Conservation (phyloP, 2,113 vertebrate species). For the Onychostruthus taczanowskii region DNA sequence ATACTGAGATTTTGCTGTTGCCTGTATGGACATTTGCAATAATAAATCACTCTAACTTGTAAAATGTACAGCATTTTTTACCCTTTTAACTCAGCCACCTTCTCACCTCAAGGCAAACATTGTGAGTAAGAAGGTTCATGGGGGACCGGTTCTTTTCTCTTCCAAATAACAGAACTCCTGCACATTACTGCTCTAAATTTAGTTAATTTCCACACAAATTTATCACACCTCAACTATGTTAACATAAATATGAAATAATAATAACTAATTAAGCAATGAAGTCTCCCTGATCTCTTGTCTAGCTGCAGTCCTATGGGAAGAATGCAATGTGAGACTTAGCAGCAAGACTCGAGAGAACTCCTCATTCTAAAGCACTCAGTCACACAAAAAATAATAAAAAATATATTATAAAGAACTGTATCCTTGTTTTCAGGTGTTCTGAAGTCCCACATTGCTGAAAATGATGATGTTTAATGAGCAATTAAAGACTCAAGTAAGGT, state of each 20-base stretch:
- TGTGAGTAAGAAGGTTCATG: background rate
- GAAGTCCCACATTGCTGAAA: background rate
- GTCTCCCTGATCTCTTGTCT: background rate
- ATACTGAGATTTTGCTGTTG: background rate
- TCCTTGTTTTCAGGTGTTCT: background rate
- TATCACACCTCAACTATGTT: background rate
- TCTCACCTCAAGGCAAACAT: background rate
- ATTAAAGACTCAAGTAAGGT: background rate
- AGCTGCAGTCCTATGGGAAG: background rate
- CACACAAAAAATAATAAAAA: background rate
- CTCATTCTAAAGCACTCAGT: background rate
- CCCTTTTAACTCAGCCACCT: background rate
- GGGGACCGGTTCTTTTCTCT: background rate
- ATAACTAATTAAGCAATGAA: background rate
- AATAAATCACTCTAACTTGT: background rate
- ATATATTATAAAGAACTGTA: background rate
- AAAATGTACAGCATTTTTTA: background rate
- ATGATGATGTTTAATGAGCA: background rate
- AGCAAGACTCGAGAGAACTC: background rate
- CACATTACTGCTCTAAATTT: background rate
- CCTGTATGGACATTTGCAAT: background rate
- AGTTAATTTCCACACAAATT: background rate
- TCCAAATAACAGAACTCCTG: background rate
- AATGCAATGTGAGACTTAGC: background rate
- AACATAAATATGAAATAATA: background rate